Base-by-base conservation (phyloP, 2,888 invertebrate genomes). In the Meganola albula region DNA sequence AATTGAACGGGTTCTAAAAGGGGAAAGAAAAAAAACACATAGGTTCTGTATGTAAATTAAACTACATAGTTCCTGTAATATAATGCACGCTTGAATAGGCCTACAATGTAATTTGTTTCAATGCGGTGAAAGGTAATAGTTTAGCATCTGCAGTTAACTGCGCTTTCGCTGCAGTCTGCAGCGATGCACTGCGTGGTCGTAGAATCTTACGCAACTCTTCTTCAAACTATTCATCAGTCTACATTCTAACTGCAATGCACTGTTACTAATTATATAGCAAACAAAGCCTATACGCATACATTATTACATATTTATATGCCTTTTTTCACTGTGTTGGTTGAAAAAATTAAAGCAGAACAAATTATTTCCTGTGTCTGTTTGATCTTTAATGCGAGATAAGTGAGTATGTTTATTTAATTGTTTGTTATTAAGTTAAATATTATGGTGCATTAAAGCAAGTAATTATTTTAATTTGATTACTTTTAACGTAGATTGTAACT, bases 231-330 rank as follows among this genome's bases (percentile, higher is more conserved):
- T 31, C 29, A 23, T 31, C 12, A 12, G 23, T 29, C 34, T 32
- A 26, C 30, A 12, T 12, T 21, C 43, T 50, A 39, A 43, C 37
- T 27, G 27, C 34, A 30, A 36, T 43, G 27, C 34, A 30, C 34
- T 43, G 37, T 34, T 39, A 31, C 54, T 41, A 50, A 45, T 50
- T 42, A 48, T 23, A 36, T 32, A 22, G 26, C 31, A 39, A 42
- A 53, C 32, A 42, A 32, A 30, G 25, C 43, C 42, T 34, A 22
- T 28, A 27, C 29, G 33, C 31, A 38, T 34, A 34, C 23, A 13
- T 28, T 34, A 37, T 31, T 32, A 34, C 27, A 22, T 25, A 32
- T 23, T 12, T 16, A 27, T 29, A 25, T 10, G 23, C 22, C 9
- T 20, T n/a, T n/a, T n/a, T 10, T 13, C 23, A 12, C 16, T 11